Conservation (phyloP, 2,113 vertebrate species). For the Solenodon paradoxus region DNA sequence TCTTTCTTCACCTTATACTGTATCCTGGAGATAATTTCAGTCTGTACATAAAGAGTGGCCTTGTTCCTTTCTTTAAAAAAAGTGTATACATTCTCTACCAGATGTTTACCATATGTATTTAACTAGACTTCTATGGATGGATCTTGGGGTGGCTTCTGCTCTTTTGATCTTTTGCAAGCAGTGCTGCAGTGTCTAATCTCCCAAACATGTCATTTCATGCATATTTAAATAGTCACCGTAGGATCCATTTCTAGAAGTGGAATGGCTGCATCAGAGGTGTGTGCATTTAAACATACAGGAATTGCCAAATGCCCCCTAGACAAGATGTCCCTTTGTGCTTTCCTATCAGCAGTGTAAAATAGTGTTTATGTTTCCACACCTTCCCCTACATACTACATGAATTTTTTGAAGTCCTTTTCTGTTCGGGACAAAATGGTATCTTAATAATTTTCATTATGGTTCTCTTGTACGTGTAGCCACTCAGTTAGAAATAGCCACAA, state of each 20-base stretch:
- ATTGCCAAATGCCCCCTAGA: not conserved
- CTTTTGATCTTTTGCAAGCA: slow-evolving; percentile 4
- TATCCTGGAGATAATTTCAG: not conserved
- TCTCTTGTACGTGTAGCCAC: not conserved
- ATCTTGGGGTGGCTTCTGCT: not conserved
- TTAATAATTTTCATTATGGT: not conserved
- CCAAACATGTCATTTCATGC: not conserved
- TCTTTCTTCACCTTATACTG: not conserved
- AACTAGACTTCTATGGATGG: not conserved
- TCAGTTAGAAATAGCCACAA: not conserved
- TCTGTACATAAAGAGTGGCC: not conserved
- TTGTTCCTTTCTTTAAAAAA: not conserved
- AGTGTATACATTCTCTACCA: not conserved
- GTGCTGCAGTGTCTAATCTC: not conserved
- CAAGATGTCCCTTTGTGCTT: not conserved
- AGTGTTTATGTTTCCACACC: not conserved
- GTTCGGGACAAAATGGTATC: not conserved
- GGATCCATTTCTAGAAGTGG: not conserved
- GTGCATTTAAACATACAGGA: not conserved
- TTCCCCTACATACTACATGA: not conserved
- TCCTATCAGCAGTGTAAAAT: not conserved
- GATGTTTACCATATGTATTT: not conserved
- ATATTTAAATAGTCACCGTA: not conserved
- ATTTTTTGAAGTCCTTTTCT: not conserved
- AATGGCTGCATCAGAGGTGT: not conserved